Conservation (phyloP, 2,797 vertebrate genomes). For the Chaunax sp. region DNA sequence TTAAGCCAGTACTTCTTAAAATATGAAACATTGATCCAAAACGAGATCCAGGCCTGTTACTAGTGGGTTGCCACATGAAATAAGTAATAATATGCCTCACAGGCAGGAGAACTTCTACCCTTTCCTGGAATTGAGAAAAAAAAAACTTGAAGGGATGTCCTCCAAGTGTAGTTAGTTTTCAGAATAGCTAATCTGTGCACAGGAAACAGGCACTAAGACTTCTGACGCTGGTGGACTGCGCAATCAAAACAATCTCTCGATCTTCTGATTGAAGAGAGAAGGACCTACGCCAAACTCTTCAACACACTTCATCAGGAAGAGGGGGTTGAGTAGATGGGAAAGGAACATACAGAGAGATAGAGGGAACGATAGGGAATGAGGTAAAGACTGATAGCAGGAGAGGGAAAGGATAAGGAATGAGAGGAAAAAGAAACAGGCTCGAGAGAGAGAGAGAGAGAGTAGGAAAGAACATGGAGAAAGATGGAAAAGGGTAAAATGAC, state of each 20-base stretch:
- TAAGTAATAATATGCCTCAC: constrained; percentile 68
- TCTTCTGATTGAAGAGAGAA: constrained; percentile 70
- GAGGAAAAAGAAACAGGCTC: not conserved
- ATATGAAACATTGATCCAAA: constrained; percentile 38
- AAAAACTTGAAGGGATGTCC: constrained; percentile 42
- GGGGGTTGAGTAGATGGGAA: constrained; percentile 9
- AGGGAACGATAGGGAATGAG: constrained; percentile 31
- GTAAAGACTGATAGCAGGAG: constrained; percentile 27
- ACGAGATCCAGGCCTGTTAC: constrained; percentile 50
- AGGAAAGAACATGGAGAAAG: not conserved
- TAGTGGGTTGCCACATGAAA: constrained; percentile 65
- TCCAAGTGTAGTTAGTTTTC: constrained; percentile 67
- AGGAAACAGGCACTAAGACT: constrained; percentile 77
- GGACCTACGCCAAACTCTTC: constrained; percentile 53
- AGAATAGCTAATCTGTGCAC: constrained; percentile 73
- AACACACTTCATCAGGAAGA: constrained; percentile 43
- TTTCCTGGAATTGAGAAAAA: constrained; percentile 55
- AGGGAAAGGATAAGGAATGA: not conserved
- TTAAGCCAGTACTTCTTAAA: constrained; percentile 42
- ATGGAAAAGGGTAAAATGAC: not conserved
- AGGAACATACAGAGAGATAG: constrained; percentile 28
- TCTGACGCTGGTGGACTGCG: constrained; percentile 75
- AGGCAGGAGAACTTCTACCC: constrained; percentile 50
- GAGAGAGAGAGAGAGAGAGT: not conserved
- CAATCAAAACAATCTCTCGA: constrained; percentile 79